A percentile compares a stretch with the other conserved stretches of the same genome.
Conservation (phyloP, 2,113 vertebrate species). For the Perca flavescens region DNA sequence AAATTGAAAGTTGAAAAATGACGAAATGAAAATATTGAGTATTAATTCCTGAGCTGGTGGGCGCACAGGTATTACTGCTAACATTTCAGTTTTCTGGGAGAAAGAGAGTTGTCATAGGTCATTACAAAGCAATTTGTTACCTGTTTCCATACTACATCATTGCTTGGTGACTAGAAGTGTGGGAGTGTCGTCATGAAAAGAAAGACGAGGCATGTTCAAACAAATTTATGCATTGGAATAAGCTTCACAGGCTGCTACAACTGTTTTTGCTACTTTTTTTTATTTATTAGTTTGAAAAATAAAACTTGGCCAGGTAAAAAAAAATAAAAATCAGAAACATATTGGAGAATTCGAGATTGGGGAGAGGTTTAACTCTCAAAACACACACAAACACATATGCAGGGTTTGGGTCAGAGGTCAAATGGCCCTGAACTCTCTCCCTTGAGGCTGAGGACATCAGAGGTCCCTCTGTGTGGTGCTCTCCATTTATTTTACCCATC, state of each 20-base stretch:
- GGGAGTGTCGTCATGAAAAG: conserved; percentile 29
- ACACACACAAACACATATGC: conserved; percentile 56
- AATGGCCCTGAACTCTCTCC: conserved; percentile 75
- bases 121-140: conserved; percentile 73
- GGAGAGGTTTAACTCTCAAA: conserved; percentile 57
- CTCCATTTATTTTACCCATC: conserved; percentile 82
- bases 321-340: conserved; percentile 2
- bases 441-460: conserved; percentile 75
- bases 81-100: conserved; percentile 40
- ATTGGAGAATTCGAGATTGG: conserved; percentile 26
- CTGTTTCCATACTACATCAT: conserved; percentile 46
- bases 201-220: conserved; percentile 69
- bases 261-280: conserved; percentile 42
- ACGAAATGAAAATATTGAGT: not conserved
- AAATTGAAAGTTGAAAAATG: not conserved
- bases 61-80: not conserved
- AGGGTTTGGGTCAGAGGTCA: conserved; percentile 71
- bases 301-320: not conserved
- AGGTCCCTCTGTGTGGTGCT: conserved; percentile 72
- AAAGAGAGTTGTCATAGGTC: conserved; percentile 61
- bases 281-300: conserved; percentile 27
- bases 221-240: conserved; percentile 53
- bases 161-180: conserved; percentile 32
- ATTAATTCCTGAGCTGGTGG: not conserved
- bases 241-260: conserved; percentile 28